A percentile compares a stretch with the other conserved stretches of the same genome.
Conservation (phyloP, 2,113 vertebrate species). For the Bujurquina vittata region DNA sequence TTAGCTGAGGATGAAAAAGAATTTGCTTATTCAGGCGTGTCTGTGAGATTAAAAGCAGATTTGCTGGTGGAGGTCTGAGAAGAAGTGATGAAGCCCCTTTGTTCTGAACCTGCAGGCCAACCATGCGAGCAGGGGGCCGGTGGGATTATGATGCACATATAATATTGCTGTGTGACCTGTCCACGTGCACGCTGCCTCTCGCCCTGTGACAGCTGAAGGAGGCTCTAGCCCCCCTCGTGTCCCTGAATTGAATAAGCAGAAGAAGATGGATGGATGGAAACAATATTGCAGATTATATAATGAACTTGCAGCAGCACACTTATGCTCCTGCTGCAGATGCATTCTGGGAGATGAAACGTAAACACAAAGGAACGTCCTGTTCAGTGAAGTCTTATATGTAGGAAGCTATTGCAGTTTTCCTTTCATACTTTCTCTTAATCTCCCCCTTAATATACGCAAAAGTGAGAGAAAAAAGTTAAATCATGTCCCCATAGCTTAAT, state of each 20-base stretch:
- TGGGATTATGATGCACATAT: not conserved
- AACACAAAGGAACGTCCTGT: not conserved
- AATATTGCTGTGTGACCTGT: not conserved
- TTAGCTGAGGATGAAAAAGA: not conserved
- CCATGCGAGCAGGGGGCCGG: not conserved
- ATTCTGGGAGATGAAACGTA: not conserved
- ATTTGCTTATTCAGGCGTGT: not conserved
- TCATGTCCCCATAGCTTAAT: too few species aligned
- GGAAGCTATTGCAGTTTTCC: too few species aligned
- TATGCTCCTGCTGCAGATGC: not conserved
- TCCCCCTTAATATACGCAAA: too few species aligned
- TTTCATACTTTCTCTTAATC: too few species aligned
- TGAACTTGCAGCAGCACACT: not conserved
- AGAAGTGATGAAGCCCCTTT: not conserved
- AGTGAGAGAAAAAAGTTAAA: too few species aligned
- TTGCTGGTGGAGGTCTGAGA: not conserved
- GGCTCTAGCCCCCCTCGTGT: accelerated
- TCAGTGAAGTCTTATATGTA: too few species aligned
- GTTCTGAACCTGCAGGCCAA: not conserved
- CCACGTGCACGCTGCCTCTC: not conserved
- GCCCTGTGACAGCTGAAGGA: not conserved
- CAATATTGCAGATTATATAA: not conserved
- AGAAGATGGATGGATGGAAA: not conserved
- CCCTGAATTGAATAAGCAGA: not conserved
- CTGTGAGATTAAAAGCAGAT: not conserved